phyloP scores from a whole-genome alignment of 1,140 invertebrate genomes.

The Penaeus japonicus region DNA sequence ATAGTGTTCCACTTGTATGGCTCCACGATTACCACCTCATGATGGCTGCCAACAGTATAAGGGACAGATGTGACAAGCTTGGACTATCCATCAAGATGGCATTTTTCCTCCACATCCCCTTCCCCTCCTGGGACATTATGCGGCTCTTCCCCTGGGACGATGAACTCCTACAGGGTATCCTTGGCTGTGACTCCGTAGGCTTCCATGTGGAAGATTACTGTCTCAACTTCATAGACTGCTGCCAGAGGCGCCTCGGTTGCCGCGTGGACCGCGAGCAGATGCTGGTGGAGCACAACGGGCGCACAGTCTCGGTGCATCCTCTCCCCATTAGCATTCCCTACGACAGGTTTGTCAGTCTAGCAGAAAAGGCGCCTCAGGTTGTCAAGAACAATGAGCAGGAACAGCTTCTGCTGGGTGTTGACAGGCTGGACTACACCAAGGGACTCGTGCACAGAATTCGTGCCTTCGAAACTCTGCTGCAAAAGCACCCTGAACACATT shows the following conservation, averaged over 20 bases:
- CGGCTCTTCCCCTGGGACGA: conserved; percentile 89
- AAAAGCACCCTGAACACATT: conserved; percentile 85
- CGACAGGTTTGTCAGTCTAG: conserved; percentile 83
- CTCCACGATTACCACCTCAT: conserved; percentile 93
- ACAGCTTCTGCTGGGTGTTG: conserved; percentile 85
- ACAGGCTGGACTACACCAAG: conserved; percentile 91
- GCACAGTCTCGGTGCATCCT: conserved; percentile 82
- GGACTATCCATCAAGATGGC: conserved; percentile 80
- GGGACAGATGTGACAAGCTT: conserved; percentile 80
- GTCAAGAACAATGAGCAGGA: conserved; percentile 70
- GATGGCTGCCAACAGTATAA: conserved; percentile 86
- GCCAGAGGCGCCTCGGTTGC: conserved; percentile 84
- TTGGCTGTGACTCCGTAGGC: conserved; percentile 85
- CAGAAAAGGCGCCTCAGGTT: conserved; percentile 76
- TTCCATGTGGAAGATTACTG: conserved; percentile 93
- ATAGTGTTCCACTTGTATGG: conserved; percentile 81
- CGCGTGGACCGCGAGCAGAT: conserved; percentile 86
- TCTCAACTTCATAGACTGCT: conserved; percentile 90
- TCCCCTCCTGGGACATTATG: conserved; percentile 92
- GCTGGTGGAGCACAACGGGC: conserved; percentile 84
- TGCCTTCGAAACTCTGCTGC: conserved; percentile 83
- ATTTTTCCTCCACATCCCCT: conserved; percentile 92
- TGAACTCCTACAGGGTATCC: conserved; percentile 83
- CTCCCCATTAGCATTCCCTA: conserved; percentile 87
- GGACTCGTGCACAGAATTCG: conserved; percentile 84